Conservation (phyloP, 2,888 invertebrate species). For the Meandrusa payeni region DNA sequence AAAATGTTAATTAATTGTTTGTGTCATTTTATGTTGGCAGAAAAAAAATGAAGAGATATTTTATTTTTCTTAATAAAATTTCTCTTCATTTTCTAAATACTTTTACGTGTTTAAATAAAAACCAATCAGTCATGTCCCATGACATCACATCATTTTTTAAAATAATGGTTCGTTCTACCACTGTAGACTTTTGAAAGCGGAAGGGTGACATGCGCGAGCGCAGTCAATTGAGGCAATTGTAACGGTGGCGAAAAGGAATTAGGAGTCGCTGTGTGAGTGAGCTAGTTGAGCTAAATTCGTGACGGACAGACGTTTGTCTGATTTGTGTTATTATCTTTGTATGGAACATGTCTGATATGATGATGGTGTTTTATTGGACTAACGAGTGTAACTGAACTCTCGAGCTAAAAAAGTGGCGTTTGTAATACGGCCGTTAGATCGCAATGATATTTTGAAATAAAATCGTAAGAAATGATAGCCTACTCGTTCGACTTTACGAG, state of each 20-base stretch:
- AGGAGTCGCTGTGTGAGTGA: conserved; percentile 31
- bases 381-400: conserved; percentile 19
- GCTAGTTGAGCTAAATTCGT: conserved; percentile 38
- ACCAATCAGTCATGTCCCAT: no score
- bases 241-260: conserved; percentile 46
- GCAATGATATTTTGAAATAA: no score
- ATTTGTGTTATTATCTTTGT: conserved; percentile 29
- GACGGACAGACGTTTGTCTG: conserved; percentile 37
- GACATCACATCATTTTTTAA: no score
- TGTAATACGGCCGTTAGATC: neutral
- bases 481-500: no score
- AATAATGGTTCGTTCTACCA: no score
- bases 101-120: no score
- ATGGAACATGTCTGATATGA: conserved; percentile 20
- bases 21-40: no score
- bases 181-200: conserved; percentile 40
- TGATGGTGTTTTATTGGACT: conserved; percentile 19
- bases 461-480: no score
- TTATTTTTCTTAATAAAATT: no score
- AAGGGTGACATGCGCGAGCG: conserved; percentile 45
- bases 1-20: no score
- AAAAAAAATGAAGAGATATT: no score
- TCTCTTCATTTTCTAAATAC: no score
- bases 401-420: neutral
- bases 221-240: conserved; percentile 58